Conservation (phyloP, 1,140 invertebrate species). For the Drosophila albomicans region DNA sequence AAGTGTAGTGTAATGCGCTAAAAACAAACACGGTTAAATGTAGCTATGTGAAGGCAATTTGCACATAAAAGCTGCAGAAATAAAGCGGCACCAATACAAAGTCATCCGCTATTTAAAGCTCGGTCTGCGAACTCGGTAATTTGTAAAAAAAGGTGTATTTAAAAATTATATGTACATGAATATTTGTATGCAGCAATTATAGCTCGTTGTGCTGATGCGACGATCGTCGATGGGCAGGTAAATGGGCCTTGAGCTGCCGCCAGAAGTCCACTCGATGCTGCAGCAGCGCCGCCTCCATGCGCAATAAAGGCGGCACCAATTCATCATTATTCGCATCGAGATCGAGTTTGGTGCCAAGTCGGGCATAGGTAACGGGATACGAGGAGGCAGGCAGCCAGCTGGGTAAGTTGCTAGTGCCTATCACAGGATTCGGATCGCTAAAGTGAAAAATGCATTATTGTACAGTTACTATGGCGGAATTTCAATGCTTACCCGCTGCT, state of each 20-base stretch:
- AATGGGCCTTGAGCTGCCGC: slow-evolving; percentile 63
- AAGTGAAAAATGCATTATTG: slow-evolving; percentile 2
- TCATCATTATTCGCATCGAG: slow-evolving; percentile 37
- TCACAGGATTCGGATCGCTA: slow-evolving; percentile 86
- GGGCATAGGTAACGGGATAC: slow-evolving; percentile 84
- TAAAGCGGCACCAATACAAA: no score
- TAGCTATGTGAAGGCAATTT: no score
- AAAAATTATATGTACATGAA: not conserved
- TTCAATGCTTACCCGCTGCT: slow-evolving; percentile 86
- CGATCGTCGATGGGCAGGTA: slow-evolving; percentile 45
- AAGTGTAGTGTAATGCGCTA: no score
- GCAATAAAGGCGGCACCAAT: slow-evolving; percentile 30
- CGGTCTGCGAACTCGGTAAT: not conserved
- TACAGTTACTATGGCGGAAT: not conserved
- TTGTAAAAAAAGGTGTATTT: not conserved
- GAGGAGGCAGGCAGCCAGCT: slow-evolving; percentile 85
- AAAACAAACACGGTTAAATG: no score
- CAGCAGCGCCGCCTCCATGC: slow-evolving; percentile 60
- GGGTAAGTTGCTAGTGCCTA: slow-evolving; percentile 61
- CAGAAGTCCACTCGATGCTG: slow-evolving; percentile 75
- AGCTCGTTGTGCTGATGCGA: slow-evolving; percentile 49
- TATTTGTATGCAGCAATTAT: slow-evolving; percentile 17
- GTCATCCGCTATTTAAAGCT: no score
- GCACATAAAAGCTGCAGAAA: no score
- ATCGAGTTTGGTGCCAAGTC: slow-evolving; percentile 83